Percentiles rank a stretch among this genome's conserved stretches.
Conservation (phyloP, 1,140 invertebrate genomes). For the Psilanteris sp. region DNA sequence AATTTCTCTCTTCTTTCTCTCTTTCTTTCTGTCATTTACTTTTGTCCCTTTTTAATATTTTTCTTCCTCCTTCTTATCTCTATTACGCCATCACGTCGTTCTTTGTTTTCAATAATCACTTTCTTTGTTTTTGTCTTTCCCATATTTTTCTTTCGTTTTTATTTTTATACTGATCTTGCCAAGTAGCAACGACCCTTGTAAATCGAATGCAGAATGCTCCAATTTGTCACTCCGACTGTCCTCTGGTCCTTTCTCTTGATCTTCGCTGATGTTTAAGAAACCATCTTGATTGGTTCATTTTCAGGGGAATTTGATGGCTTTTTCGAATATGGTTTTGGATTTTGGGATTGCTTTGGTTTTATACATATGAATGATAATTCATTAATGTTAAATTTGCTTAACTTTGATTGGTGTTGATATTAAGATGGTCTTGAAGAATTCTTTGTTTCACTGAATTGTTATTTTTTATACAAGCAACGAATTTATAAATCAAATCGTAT, state of each 20-base stretch:
- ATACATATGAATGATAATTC: too few species aligned
- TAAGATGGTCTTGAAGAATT: too few species aligned
- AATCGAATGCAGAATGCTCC: conserved; percentile 56
- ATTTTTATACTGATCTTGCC: conserved; percentile 20
- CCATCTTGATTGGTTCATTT: conserved; percentile 16
- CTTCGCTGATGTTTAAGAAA: conserved; percentile 20
- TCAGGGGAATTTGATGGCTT: conserved; percentile 4
- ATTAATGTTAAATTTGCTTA: too few species aligned
- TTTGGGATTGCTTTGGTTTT: not conserved
- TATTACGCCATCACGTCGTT: not conserved
- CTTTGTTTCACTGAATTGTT: too few species aligned
- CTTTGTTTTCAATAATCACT: conserved; percentile 59
- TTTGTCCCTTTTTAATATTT: not conserved
- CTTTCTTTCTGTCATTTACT: not conserved
- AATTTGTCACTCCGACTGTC: conserved; percentile 33
- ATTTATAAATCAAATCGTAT: too few species aligned
- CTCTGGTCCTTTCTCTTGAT: conserved; percentile 12
- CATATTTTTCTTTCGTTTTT: not conserved
- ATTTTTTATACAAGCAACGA: too few species aligned
- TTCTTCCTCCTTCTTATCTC: conserved; percentile 46
- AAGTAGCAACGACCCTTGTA: conserved; percentile 47
- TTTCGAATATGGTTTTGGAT: conserved; percentile 13
- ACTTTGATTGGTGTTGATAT: too few species aligned
- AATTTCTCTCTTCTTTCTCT: conserved; percentile 66
- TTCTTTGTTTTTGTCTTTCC: conserved; percentile 15